A percentile compares a stretch with the other conserved stretches of the same genome.
phyloP scores from a whole-genome alignment of 2,797 vertebrate species.

The Salarias fasciatus region DNA sequence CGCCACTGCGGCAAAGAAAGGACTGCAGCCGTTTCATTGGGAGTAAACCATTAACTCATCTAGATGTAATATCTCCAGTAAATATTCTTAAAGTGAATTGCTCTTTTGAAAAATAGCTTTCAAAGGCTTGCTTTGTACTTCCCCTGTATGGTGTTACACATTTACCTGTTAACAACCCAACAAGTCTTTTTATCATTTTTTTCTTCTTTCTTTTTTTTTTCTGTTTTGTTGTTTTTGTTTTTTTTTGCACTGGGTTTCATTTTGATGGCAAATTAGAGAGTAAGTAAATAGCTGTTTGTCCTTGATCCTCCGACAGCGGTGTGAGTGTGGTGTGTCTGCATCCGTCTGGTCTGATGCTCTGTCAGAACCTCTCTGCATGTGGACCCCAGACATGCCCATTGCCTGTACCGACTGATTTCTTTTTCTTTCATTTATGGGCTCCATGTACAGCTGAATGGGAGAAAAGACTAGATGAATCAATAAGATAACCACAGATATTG shows the following conservation, averaged over 20 bases:
- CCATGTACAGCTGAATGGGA: slow-evolving; percentile 50
- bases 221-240: too few species aligned
- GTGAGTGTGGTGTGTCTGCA: slow-evolving; percentile 69
- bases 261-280: slow-evolving; percentile 85
- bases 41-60: background rate
- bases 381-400: slow-evolving; percentile 60
- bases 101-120: slow-evolving; percentile 26
- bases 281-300: slow-evolving; percentile 81
- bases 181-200: slow-evolving; percentile 68
- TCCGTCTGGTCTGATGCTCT: slow-evolving; percentile 70
- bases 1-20: background rate
- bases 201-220: slow-evolving; percentile 35
- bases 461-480: background rate
- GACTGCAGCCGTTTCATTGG: background rate
- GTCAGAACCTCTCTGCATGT: slow-evolving; percentile 67
- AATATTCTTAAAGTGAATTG: slow-evolving; percentile 2
- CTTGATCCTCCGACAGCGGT: slow-evolving; percentile 62
- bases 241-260: slow-evolving; percentile 75
- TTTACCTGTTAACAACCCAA: slow-evolving; percentile 58
- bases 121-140: slow-evolving; percentile 29
- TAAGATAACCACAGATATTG: background rate
- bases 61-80: slow-evolving; percentile 8
- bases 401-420: slow-evolving; percentile 48
- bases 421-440: background rate
- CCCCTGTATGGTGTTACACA: slow-evolving; percentile 51